Conservation (phyloP, 2,888 invertebrate genomes). For the Meghimatium bilineatum region DNA sequence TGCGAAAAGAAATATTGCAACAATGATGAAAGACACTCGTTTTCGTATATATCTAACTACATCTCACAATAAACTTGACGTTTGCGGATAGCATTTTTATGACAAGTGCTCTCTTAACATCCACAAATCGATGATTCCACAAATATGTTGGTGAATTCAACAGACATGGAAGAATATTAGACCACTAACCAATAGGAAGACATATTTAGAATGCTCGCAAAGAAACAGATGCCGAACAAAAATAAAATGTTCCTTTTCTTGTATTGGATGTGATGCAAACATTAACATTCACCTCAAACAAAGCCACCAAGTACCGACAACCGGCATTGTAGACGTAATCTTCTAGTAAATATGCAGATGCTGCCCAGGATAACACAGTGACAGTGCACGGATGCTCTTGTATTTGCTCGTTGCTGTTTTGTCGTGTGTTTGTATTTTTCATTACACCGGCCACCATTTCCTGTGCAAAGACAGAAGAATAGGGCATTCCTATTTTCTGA, state of each 20-base stretch:
- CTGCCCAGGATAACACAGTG: background rate
- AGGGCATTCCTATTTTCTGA: background rate
- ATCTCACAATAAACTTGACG: no score
- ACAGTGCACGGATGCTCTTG: background rate
- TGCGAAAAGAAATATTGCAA: no score
- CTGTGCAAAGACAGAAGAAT: conserved; percentile 16
- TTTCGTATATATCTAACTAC: no score
- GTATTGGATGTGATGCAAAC: conserved; percentile 22
- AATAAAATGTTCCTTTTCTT: conserved; percentile 16
- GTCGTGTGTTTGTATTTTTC: conserved; percentile 16
- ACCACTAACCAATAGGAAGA: no score
- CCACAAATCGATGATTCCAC: background rate
- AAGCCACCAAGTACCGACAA: background rate
- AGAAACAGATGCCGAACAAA: conserved; percentile 3
- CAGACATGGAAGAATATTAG: background rate
- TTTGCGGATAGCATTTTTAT: no score
- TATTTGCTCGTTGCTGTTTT: conserved; percentile 12
- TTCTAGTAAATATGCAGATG: conserved; percentile 31
- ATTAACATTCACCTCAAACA: conserved; percentile 30
- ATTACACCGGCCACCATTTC: conserved; percentile 34
- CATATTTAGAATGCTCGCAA: background rate
- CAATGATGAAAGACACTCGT: no score
- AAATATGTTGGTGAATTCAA: background rate
- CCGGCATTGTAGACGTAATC: conserved; percentile 11
- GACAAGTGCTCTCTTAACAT: background rate